Evolutionary conservation across 2,113 vertebrate genomes (phyloP).

Genomic region (Sapajus apella): DNA sequence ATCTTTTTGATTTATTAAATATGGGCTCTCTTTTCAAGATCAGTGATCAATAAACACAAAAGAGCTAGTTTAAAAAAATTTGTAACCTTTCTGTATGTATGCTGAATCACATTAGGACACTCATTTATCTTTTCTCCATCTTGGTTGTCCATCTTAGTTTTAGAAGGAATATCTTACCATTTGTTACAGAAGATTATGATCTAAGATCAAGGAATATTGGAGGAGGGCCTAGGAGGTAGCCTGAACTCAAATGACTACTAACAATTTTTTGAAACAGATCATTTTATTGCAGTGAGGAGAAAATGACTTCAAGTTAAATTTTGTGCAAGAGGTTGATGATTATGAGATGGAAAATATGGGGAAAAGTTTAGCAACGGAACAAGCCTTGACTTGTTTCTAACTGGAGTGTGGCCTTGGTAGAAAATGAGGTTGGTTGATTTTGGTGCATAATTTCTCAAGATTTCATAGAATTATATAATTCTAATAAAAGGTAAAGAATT

Average conservation of each 20-base stretch:
- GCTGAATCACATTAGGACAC: background rate
- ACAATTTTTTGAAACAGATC: background rate
- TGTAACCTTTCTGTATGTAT: background rate
- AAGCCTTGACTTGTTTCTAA: background rate
- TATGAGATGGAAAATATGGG: background rate
- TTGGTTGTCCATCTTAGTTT: background rate
- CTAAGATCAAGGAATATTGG: background rate
- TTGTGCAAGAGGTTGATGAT: background rate
- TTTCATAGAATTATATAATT: background rate
- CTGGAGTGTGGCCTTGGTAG: background rate
- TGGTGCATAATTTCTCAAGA: background rate
- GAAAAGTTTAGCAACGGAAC: background rate
- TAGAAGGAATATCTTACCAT: background rate
- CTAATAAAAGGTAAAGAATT: background rate
- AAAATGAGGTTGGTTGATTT: background rate
- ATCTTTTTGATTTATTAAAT: slow-evolving; percentile 27
- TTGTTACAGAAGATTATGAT: background rate
- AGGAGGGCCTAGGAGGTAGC: background rate
- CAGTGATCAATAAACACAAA: background rate
- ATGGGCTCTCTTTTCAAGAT: background rate
- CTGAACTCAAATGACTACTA: background rate
- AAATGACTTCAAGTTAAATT: background rate
- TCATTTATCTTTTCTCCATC: background rate
- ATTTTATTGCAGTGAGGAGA: background rate
- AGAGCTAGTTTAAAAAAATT: background rate